A percentile compares a stretch with the other conserved stretches of the same genome.
Evolutionary conservation across 2,113 vertebrate species (phyloP).

Genomic region (Elaphurus davidianus): DNA sequence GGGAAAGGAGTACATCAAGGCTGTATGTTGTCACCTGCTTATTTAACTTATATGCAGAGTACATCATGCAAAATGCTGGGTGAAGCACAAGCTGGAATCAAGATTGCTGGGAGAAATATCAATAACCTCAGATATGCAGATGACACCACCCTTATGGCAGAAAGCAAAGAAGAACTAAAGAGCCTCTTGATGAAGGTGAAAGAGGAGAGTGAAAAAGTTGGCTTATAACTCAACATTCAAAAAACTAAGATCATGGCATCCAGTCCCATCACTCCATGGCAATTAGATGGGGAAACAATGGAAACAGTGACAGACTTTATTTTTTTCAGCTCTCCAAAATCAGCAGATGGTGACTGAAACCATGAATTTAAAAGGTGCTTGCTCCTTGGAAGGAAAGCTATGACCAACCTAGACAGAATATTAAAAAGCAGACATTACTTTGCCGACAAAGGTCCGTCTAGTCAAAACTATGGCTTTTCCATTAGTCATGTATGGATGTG

Average conservation of each 20-base stretch:
- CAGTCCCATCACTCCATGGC: background rate
- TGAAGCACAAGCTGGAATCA: background rate
- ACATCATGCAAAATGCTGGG: background rate
- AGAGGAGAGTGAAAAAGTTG: background rate
- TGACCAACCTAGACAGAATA: background rate
- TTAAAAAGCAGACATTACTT: background rate
- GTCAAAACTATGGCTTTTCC: background rate
- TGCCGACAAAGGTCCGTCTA: background rate
- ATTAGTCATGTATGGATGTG: rapidly evolving
- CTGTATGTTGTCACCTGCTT: background rate
- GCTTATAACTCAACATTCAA: background rate
- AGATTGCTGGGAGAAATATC: background rate
- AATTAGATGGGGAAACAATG: background rate
- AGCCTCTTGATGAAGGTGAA: background rate
- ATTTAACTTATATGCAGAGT: background rate
- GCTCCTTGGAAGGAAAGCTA: background rate
- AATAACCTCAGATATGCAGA: background rate
- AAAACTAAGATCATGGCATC: background rate
- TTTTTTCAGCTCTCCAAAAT: background rate
- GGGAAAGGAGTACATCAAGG: background rate
- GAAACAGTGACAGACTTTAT: background rate
- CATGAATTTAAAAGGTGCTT: background rate
- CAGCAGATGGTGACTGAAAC: background rate
- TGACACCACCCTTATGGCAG: background rate
- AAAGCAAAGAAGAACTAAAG: background rate